A percentile compares a stretch with the other conserved stretches of the same genome.
Conservation (phyloP, 2,113 vertebrate genomes). For the Rhombomys opimus region DNA sequence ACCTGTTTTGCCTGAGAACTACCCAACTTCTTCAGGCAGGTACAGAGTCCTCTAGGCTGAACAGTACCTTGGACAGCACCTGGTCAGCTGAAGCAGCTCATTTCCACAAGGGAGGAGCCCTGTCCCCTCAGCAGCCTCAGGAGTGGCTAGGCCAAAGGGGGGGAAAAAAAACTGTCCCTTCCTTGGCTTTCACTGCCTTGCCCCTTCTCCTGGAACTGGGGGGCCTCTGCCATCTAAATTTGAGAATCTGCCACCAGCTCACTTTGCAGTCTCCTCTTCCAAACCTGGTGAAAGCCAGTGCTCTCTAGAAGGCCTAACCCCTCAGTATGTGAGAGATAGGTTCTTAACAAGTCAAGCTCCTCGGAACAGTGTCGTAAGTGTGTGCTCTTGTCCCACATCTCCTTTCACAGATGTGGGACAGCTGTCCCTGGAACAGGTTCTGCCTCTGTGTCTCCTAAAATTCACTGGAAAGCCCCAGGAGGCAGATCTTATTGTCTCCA, state of each 20-base stretch:
- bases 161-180: neutral
- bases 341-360: neutral
- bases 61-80: neutral
- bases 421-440: neutral
- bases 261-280: accelerated
- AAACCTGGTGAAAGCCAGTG: neutral
- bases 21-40: neutral
- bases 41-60: neutral
- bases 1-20: neutral
- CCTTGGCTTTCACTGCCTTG: neutral
- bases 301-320: neutral
- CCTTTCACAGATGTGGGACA: neutral
- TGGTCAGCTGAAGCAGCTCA: accelerated
- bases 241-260: neutral
- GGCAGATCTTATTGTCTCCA: neutral
- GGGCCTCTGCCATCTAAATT: neutral
- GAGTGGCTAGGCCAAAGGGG: neutral
- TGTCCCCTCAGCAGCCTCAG: accelerated
- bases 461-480: too few relatives aligned
- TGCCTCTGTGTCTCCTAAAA: neutral
- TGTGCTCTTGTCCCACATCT: neutral
- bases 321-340: neutral
- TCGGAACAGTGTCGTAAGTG: too few relatives aligned
- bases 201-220: neutral
- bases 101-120: neutral